Conservation (phyloP, 1,140 invertebrate species). For the Melanaphis sacchari region DNA sequence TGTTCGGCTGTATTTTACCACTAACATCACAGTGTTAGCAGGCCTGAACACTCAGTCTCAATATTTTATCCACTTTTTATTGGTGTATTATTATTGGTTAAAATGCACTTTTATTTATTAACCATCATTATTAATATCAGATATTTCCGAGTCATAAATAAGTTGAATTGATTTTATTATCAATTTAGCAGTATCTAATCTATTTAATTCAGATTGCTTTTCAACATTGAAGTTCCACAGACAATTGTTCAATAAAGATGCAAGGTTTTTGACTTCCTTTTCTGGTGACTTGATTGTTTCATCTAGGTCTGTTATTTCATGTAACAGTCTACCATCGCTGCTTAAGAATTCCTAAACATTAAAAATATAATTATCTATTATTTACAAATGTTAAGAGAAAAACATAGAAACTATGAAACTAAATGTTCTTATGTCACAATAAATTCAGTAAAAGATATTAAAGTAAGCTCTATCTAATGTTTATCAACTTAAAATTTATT, state of each 20-base stretch:
- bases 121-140: neutral
- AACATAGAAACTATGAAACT: neutral
- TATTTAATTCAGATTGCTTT: neutral
- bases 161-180: neutral
- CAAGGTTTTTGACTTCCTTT: neutral
- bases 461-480: neutral
- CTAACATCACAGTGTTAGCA: neutral
- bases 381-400: neutral
- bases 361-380: neutral
- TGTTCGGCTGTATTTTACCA: neutral
- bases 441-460: neutral
- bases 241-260: neutral
- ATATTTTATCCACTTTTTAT: neutral
- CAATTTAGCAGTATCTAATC: conserved; percentile 29
- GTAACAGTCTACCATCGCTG: neutral
- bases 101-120: neutral
- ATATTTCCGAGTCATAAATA: neutral
- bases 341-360: conserved; percentile 44
- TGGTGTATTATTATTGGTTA: neutral
- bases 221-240: neutral
- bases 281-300: neutral
- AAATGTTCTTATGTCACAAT: neutral
- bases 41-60: neutral
- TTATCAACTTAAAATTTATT: neutral
- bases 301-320: neutral